A percentile compares a stretch with the other conserved stretches of the same genome.
These are phyloP conservation scores for Apotomis turbidana DNA, from an alignment of 2,888 invertebrate genomes.

Conservation along the genomic window DNA sequence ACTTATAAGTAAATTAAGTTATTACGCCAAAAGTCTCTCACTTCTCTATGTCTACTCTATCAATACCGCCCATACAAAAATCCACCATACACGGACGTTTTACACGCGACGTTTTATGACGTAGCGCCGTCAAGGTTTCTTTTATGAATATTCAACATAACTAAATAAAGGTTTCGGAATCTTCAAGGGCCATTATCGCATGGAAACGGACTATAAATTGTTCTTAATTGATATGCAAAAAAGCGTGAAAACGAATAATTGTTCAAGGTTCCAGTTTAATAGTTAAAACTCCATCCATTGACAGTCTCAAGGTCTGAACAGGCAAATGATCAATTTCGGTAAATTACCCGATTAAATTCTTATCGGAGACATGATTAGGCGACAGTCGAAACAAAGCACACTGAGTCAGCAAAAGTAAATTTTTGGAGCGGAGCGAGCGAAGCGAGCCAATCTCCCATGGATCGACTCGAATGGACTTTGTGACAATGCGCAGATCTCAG, in stretches of 20 bases:
- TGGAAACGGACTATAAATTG: conserved; percentile 18
- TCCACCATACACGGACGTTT: not conserved
- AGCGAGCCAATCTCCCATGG: no score
- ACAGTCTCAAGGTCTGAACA: conserved; percentile 20
- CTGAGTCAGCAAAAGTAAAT: not conserved
- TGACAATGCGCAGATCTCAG: no score
- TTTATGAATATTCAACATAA: not conserved
- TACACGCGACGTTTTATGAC: not conserved
- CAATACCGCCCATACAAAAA: no score
- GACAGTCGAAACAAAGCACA: not conserved
- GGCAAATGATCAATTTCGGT: conserved; percentile 1
- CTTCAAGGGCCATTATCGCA: conserved; percentile 20
- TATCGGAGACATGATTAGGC: not conserved
- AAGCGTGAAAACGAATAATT: conserved; percentile 21
- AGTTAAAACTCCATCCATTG: conserved; percentile 29
- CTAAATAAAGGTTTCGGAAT: conserved; percentile 6
- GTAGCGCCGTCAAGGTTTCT: not conserved
- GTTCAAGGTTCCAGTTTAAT: conserved; percentile 13
- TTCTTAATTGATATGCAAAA: conserved; percentile 26
- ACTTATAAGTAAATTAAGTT: no score
- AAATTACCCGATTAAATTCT: not conserved
- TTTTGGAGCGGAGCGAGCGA: no score
- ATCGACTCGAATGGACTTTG: no score
- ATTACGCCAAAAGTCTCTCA: no score
- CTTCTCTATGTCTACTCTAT: no score